Evolutionary conservation across 2,888 invertebrate genomes (phyloP).

Genomic region (Hermodice carunculata): DNA sequence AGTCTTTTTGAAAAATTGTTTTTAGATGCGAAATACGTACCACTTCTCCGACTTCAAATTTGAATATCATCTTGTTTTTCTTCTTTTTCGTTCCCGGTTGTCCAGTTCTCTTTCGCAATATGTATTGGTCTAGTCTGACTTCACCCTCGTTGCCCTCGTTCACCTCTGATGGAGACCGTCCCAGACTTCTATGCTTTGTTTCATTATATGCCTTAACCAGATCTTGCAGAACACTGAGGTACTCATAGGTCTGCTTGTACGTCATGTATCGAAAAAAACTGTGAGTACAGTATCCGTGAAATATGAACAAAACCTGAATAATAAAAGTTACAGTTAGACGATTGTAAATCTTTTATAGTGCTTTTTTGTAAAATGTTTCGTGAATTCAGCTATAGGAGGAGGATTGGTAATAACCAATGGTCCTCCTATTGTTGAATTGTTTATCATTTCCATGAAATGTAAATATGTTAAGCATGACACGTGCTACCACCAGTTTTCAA

Average conservation of each 20-base stretch:
- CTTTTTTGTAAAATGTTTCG: no score
- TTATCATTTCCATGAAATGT: no score
- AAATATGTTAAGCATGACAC: no score
- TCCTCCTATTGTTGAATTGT: no score
- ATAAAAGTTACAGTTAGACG: no score
- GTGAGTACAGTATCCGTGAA: no score
- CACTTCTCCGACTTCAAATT: slow-evolving; percentile 7
- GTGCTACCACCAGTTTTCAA: no score
- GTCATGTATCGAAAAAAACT: slow-evolving; percentile 1
- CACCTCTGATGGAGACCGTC: neutral
- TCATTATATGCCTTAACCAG: slow-evolving; percentile 4
- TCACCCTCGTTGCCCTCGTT: neutral
- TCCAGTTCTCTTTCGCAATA: no score
- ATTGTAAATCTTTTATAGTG: no score
- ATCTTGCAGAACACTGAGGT: slow-evolving; percentile 2
- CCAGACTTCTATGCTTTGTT: slow-evolving; percentile 1
- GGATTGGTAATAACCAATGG: no score
- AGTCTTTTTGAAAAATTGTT: neutral
- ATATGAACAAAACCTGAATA: no score
- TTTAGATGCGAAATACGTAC: neutral
- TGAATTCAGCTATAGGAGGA: no score
- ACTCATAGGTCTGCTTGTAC: neutral
- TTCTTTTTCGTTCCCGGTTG: neutral
- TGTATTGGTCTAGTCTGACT: neutral
- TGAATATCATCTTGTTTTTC: neutral